Base-by-base conservation (phyloP, 2,888 invertebrate genomes). In the Chironomus riparius region DNA sequence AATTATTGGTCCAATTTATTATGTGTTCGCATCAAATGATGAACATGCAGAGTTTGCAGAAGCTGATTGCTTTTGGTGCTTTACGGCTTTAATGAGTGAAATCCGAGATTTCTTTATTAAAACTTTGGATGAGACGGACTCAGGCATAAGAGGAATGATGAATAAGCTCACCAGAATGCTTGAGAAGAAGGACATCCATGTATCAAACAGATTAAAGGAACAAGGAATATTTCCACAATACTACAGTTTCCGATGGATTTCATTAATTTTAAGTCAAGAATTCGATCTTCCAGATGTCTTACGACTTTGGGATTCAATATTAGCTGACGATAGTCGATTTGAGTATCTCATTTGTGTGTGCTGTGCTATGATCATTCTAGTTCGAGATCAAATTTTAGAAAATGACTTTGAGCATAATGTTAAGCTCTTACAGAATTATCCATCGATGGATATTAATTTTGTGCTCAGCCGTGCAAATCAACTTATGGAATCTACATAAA, bases 81-180 rank as follows among this genome's bases (percentile, higher is more conserved):
- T 99, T 83, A 99, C 98, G 3, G 96, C 96, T 82, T 85, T 99
- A 72, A 99, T 99, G 99, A 91, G 92, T 0, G 98, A 98, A 85
- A 97, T 98, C 78, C 87, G 98, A 38, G 98, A 99, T 83, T 95
- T 95, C 82, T 99, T 98, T 83, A 98, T 99, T 79, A 95, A 97
- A 81, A 93, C 94, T 0, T 85, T 99, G 79, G 98, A 99, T 83
- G 95, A 97, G 83, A 91, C 95, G 0, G 93, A 93, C 79, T 91
- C 92, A 81, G 97, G 98, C 1, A 95, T 96, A 78, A 93, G 93
- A 83, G 89, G 90, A 79, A 91, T 95, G 89, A 98, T 99, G 97
- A 87, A 85, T 72, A 90, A 89, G 79, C 86, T 99, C 78, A 88
- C 92, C 80, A 86, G 88, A 5, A 90, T 92, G 82, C 85, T 99